Evolutionary conservation across 2,113 vertebrate genomes (phyloP).

Genomic region (Vidua macroura): DNA sequence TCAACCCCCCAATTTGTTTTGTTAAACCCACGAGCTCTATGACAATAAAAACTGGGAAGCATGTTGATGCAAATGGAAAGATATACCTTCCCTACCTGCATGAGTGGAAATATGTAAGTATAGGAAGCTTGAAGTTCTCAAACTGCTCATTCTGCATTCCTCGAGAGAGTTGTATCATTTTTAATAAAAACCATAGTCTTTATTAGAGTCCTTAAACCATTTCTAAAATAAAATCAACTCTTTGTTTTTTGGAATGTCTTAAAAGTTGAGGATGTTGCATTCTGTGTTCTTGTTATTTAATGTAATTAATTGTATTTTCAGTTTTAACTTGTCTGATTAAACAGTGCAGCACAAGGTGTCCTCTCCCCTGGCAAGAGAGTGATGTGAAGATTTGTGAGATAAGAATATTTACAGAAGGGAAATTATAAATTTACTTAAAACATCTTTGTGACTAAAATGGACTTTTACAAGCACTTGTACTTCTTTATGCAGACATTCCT

Average conservation of each 20-base stretch:
- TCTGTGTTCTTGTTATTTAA: background rate
- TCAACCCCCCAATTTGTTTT: slow-evolving; percentile 98
- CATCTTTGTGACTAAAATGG: background rate
- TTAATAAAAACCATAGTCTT: background rate
- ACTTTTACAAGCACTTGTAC: background rate
- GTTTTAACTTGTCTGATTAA: background rate
- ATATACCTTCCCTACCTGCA: slow-evolving; percentile 98
- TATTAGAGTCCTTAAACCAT: background rate
- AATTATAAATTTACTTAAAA: background rate
- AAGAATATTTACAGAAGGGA: background rate
- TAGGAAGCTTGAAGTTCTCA: background rate
- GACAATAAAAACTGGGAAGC: slow-evolving; percentile 99
- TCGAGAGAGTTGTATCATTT: background rate
- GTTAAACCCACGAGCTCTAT: slow-evolving; percentile 98
- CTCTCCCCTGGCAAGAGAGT: background rate
- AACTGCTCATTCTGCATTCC: background rate
- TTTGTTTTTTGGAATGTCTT: background rate
- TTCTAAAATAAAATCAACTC: background rate
- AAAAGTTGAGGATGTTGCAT: background rate
- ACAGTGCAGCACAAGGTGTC: background rate
- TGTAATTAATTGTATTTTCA: background rate
- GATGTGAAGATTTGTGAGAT: background rate
- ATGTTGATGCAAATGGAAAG: slow-evolving; percentile 98
- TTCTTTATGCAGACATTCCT: background rate
- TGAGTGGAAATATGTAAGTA: slow-evolving; percentile 97